A percentile compares a stretch with the other conserved stretches of the same genome.
phyloP scores from a whole-genome alignment of 2,888 invertebrate genomes.

The Sarcophaga rosellei region DNA sequence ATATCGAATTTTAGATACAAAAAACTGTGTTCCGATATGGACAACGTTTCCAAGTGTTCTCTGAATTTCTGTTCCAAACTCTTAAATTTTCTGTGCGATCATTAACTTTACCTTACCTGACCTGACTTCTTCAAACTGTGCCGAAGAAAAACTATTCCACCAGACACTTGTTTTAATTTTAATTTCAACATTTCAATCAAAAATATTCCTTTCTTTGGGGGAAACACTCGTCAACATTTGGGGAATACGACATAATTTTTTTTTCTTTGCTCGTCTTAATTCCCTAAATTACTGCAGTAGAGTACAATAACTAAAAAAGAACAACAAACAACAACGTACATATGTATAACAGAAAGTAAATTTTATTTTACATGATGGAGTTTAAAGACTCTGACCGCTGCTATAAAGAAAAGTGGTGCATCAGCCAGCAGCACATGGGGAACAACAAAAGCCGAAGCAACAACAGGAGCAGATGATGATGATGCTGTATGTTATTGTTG shows the following conservation, averaged over 20 bases:
- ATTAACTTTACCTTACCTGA: too few species aligned
- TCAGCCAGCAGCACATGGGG: slow-evolving; percentile 29
- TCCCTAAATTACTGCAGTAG: slow-evolving; percentile 50
- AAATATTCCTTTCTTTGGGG: too few species aligned
- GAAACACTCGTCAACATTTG: not conserved
- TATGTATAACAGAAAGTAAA: slow-evolving; percentile 34
- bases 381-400: slow-evolving; percentile 36
- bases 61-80: too few species aligned
- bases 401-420: slow-evolving; percentile 17
- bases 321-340: slow-evolving; percentile 4
- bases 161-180: not conserved
- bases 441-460: not conserved
- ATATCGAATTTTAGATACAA: too few species aligned
- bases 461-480: slow-evolving; percentile 1
- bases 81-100: too few species aligned
- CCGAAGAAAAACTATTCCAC: too few species aligned
- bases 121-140: too few species aligned
- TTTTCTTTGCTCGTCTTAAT: slow-evolving; percentile 11
- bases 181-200: not conserved
- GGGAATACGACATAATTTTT: slow-evolving; percentile 5
- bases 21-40: too few species aligned
- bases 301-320: not conserved
- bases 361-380: slow-evolving; percentile 58
- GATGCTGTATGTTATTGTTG: slow-evolving; percentile 15
- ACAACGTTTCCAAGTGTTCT: too few species aligned